Evolutionary conservation across 2,797 vertebrate species (phyloP).

Genomic region (Orientallactaga sibirica): DNA sequence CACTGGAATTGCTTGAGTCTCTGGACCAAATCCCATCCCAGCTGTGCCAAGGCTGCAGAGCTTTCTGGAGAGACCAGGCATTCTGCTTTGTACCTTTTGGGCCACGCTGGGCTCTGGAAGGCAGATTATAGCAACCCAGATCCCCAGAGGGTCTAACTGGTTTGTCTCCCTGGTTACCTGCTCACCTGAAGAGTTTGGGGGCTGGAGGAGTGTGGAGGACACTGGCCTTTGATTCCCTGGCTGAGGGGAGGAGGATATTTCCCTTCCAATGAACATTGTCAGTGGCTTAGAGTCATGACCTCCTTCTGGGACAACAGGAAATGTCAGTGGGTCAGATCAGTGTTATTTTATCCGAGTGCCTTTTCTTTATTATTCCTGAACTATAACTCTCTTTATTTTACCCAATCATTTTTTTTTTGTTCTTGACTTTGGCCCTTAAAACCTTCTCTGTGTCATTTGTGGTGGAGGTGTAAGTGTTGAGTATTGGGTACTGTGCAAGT

Average conservation of each 20-base stretch:
- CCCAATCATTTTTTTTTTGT: constrained; percentile 51
- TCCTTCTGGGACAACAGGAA: neutral
- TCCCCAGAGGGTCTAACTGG: neutral
- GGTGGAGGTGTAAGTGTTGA: neutral
- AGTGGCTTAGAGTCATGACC: neutral
- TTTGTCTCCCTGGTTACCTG: neutral
- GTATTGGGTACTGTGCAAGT: neutral
- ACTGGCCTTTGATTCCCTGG: neutral
- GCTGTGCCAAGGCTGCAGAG: neutral
- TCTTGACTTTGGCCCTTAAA: constrained; percentile 20
- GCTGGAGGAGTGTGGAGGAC: neutral
- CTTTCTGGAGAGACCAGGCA: neutral
- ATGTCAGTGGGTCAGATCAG: neutral
- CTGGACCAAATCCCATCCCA: neutral
- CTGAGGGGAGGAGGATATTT: neutral
- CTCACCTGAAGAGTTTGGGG: neutral
- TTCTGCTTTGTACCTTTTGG: neutral
- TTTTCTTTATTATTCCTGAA: neutral
- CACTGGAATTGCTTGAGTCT: neutral
- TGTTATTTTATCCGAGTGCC: neutral
- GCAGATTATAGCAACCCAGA: neutral
- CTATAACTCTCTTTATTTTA: neutral
- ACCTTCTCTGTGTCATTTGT: constrained; percentile 44
- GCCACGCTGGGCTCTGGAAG: neutral
- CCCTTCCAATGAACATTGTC: neutral